A percentile compares a stretch with the other conserved stretches of the same genome.
Evolutionary conservation across 2,888 invertebrate species (phyloP).

Genomic region (Parasteatoda lunata): DNA sequence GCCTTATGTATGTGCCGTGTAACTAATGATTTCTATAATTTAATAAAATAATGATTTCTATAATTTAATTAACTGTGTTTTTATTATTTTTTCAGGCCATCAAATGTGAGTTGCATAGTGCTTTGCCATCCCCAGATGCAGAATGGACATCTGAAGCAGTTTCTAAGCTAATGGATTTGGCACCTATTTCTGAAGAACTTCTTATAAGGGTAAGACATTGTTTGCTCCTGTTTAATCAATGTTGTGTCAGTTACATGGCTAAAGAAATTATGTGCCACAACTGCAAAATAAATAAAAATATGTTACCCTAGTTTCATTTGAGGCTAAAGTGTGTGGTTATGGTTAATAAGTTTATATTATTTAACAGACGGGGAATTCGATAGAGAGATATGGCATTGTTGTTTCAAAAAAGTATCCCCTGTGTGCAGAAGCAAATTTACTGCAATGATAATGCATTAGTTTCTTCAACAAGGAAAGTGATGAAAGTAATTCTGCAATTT

Average conservation of each 20-base stretch:
- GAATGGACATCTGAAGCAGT: conserved; percentile 35
- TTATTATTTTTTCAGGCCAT: conserved; percentile 23
- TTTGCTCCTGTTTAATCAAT: not conserved
- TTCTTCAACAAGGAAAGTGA: too few relatives aligned
- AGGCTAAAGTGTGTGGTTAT: too few relatives aligned
- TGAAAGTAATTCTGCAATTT: too few relatives aligned
- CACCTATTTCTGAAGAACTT: conserved; percentile 43
- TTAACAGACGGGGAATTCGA: not conserved
- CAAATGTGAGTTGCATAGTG: conserved; percentile 36
- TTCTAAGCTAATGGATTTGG: conserved; percentile 28
- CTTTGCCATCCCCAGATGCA: conserved; percentile 26
- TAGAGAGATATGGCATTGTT: not conserved
- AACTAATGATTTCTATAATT: too few relatives aligned
- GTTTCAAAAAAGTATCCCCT: too few relatives aligned
- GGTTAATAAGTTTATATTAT: not conserved
- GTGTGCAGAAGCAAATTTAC: too few relatives aligned
- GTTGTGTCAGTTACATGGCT: not conserved
- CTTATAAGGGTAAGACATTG: conserved; percentile 45
- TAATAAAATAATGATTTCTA: not conserved
- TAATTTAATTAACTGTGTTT: not conserved
- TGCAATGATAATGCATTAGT: too few relatives aligned
- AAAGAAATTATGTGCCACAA: too few relatives aligned
- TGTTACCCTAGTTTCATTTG: too few relatives aligned
- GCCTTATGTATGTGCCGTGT: too few relatives aligned
- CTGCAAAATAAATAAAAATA: too few relatives aligned